A percentile compares a stretch with the other conserved stretches of the same genome.
Conservation (phyloP, 37 sponge, comb jelly and placozoan species). For the Mnemiopsis leidyi region DNA sequence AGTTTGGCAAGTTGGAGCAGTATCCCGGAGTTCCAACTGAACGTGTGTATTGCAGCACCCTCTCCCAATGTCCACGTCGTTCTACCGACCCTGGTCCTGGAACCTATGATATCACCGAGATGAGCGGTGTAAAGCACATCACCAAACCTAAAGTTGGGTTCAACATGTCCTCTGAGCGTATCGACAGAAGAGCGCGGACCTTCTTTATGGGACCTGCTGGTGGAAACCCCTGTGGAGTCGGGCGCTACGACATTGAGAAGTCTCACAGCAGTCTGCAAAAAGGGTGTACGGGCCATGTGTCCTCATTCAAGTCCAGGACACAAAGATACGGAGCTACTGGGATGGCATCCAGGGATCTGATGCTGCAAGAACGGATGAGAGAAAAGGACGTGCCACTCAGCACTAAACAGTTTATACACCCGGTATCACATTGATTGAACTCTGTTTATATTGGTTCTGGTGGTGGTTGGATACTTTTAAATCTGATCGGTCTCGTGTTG, state of each 20-base stretch:
- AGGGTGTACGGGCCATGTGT: conserved; percentile 2
- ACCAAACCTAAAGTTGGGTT: conserved; percentile 51
- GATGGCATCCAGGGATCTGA: conserved; percentile 52
- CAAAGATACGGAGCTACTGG: conserved; percentile 59
- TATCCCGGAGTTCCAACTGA: conserved; percentile 83
- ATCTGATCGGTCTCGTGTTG: too few species aligned
- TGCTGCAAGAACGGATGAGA: conserved; percentile 48
- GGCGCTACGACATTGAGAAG: conserved; percentile 63
- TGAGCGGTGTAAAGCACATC: conserved; percentile 21
- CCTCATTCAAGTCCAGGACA: conserved; percentile 60
- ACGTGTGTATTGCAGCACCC: conserved; percentile 84
- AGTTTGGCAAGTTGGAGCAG: conserved; percentile 72
- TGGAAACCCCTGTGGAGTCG: conserved; percentile 48
- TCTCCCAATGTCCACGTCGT: conserved; percentile 89
- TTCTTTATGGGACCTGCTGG: conserved; percentile 65
- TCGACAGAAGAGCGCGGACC: conserved; percentile 52
- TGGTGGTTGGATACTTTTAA: too few species aligned
- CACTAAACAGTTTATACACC: conserved; percentile 33
- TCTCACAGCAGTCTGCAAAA: conserved; percentile 2
- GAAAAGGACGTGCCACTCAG: conserved; percentile 44
- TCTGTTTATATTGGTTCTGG: neutral
- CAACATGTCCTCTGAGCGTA: conserved; percentile 61
- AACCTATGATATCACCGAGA: conserved; percentile 13
- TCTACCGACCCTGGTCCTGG: conserved; percentile 54
- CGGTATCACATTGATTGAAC: neutral